A percentile compares a stretch with the other conserved stretches of the same genome.
phyloP scores from a whole-genome alignment of 2,797 vertebrate species.

The Smutsia temminckii region DNA sequence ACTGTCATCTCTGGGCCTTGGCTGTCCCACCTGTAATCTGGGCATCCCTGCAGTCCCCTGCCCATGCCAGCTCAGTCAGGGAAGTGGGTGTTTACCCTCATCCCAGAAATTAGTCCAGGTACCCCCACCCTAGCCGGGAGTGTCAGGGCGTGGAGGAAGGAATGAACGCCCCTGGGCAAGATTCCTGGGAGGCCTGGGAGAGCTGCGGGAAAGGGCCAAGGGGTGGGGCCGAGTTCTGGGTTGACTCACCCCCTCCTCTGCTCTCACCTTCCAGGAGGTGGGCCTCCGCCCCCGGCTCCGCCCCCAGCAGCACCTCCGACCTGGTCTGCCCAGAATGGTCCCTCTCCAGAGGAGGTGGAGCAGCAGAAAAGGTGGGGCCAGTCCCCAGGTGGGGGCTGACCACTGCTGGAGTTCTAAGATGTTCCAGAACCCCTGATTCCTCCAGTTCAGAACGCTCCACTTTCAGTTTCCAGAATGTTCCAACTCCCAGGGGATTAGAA shows the following conservation, averaged over 20 bases:
- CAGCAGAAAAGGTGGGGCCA: slow-evolving; percentile 90
- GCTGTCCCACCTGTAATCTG: not conserved
- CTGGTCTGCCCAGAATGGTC: slow-evolving; percentile 90
- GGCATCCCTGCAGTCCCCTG: not conserved
- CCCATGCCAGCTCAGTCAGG: not conserved
- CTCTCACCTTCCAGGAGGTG: slow-evolving; percentile 61
- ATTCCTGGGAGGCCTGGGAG: not conserved
- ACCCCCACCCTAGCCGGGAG: accelerated
- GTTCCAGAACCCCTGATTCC: not conserved
- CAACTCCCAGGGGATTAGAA: not conserved
- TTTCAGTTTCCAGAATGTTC: not conserved
- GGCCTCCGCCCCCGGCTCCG: slow-evolving; percentile 12
- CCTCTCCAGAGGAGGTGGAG: slow-evolving; percentile 90
- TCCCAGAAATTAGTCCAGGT: not conserved
- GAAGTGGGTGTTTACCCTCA: not conserved
- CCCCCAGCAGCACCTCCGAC: slow-evolving; percentile 73
- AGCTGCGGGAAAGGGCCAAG: not conserved
- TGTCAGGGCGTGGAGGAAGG: not conserved
- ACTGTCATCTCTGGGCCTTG: not conserved
- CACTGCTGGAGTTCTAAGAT: not conserved
- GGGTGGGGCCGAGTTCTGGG: not conserved
- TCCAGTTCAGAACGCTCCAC: not conserved
- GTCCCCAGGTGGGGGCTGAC: not conserved
- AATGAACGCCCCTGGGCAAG: not conserved
- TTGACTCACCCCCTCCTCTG: not conserved